A percentile compares a stretch with the other conserved stretches of the same genome.
These are phyloP conservation scores for Tenthredo livida DNA, from an alignment of 2,888 invertebrate genomes.

Conservation along the genomic window DNA sequence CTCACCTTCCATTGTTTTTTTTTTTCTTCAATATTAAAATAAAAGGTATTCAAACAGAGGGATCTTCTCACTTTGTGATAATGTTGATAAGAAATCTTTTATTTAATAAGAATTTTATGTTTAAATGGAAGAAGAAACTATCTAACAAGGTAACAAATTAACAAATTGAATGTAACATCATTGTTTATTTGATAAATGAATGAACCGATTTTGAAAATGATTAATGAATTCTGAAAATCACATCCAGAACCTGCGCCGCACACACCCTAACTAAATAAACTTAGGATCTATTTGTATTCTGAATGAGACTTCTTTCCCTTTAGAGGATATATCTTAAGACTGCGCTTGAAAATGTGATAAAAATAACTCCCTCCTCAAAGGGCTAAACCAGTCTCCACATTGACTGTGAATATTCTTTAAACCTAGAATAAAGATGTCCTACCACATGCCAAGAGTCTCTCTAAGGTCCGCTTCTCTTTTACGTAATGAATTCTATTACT, in stretches of 20 bases:
- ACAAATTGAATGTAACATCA: background rate
- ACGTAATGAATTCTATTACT: constrained; percentile 53
- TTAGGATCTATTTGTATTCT: constrained; percentile 19
- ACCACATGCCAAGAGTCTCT: constrained; percentile 47
- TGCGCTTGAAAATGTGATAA: constrained; percentile 7
- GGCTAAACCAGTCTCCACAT: constrained; percentile 12
- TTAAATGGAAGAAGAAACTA: background rate
- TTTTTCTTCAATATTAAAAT: constrained; percentile 49
- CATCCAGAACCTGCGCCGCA: constrained; percentile 7
- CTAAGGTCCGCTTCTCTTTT: constrained; percentile 31
- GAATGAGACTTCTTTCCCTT: constrained; percentile 25
- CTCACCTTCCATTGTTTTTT: constrained; percentile 73
- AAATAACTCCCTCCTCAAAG: constrained; percentile 49
- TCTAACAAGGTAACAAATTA: background rate
- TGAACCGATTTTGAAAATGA: background rate
- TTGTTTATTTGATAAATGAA: background rate
- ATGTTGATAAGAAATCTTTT: background rate
- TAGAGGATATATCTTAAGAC: background rate
- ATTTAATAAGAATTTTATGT: background rate
- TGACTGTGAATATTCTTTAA: constrained; percentile 42
- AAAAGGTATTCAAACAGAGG: background rate
- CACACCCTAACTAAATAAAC: constrained; percentile 28
- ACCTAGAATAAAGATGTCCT: constrained; percentile 41
- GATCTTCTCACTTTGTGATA: background rate
- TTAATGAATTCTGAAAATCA: background rate